A percentile compares a stretch with the other conserved stretches of the same genome.
Conservation (phyloP, 2,888 invertebrate genomes). For the Sialis fuliginosa region DNA sequence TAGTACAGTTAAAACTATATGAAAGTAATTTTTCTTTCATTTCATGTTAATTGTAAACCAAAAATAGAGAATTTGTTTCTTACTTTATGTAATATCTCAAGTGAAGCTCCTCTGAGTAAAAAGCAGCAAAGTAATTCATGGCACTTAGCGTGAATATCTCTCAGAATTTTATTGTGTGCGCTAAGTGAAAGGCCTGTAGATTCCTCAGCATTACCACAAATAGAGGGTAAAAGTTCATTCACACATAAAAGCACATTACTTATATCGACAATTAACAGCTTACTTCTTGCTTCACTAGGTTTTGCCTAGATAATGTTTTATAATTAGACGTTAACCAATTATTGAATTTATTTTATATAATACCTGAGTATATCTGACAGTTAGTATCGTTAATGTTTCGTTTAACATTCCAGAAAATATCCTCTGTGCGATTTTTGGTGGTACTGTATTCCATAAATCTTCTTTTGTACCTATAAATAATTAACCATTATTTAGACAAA, state of each 20-base stretch:
- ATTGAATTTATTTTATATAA: not conserved
- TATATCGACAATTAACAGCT: conserved; percentile 49
- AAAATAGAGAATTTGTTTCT: conserved; percentile 1
- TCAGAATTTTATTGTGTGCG: conserved; percentile 47
- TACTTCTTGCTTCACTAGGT: conserved; percentile 38
- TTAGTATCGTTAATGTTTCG: conserved; percentile 64
- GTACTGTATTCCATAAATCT: conserved; percentile 76
- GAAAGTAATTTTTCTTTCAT: not conserved
- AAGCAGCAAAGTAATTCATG: conserved; percentile 59
- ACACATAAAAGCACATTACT: conserved; percentile 61
- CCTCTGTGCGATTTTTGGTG: conserved; percentile 72
- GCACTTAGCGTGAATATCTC: conserved; percentile 71
- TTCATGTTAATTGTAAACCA: not conserved
- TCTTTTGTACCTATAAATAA: conserved; percentile 46
- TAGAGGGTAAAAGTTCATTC: conserved; percentile 49
- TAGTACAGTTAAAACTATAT: too few species aligned
- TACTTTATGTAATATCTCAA: conserved; percentile 63
- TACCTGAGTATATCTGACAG: conserved; percentile 64
- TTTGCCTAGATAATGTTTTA: conserved; percentile 33
- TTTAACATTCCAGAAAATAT: conserved; percentile 74
- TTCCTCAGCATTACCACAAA: conserved; percentile 44
- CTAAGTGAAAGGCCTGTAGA: conserved; percentile 38
- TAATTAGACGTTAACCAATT: conserved; percentile 1
- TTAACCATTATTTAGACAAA: not conserved
- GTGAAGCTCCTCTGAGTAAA: conserved; percentile 52